Base-by-base conservation (phyloP, 2,113 vertebrate genomes). In the Psilopsiagon aurifrons region DNA sequence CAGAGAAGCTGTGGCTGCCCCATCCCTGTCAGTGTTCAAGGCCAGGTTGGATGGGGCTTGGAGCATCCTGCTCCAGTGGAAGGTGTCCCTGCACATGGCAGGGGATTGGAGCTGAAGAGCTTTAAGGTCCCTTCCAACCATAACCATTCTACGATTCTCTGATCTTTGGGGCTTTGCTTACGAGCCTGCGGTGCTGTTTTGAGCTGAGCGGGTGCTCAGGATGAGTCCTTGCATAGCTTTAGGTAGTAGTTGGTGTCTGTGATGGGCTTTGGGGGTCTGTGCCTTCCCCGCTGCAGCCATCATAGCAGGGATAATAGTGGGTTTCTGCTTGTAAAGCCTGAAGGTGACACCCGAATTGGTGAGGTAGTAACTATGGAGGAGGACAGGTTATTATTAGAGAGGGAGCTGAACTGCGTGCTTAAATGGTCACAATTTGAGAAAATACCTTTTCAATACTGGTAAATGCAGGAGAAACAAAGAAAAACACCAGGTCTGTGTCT, bases 401-500 rank as follows among this genome's bases (percentile, higher is more conserved):
- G 39, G 54, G 80, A 86, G 44, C 18, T 49, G 7, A 86, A 74
- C 75, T 81, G 86, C 60, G 47, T 37, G 77, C 77, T 86, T 91
- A 84, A 95, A 59, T 0, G 1, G 25, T 52, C 60, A 37, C 87
- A 59, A 23, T 25, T 78, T 24, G 49, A 94, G 69, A 81, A 81
- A 86, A 87, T 84, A 46, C 66, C 46, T 43, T 84, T 91, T 81
- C 29, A 78, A 60, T 82, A 17, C 73, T 17, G 31, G 31, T 9
- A 82, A 84, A 67, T 35, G 57, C 28, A 31, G 28, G 51, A 85
- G 37, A 33, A 63, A 43, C 0, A 0, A 41, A 44, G 41, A 1
- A 7, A 59, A 86, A 52, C 13, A 13, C 17, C 2, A 0, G 8
- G 9, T 35, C 28, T 0, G 0, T 37, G 51, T 24, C 0, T 0